These are phyloP conservation scores for Cavia aperea DNA, from an alignment of 2,113 vertebrate species.

Conservation along the genomic window DNA sequence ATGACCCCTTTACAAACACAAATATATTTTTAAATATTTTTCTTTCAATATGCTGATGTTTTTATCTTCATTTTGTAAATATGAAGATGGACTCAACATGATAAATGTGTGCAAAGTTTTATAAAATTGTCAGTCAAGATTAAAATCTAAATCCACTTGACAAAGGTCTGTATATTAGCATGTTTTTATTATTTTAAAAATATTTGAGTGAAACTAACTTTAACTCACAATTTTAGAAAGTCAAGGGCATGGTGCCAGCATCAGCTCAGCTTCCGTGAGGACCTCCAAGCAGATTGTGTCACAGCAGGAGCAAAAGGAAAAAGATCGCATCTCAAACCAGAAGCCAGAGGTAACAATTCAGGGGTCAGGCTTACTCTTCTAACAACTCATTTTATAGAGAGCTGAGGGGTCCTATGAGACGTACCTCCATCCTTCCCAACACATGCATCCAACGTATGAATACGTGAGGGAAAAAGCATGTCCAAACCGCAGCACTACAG, in stretches of 20 bases:
- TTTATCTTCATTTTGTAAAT: neutral
- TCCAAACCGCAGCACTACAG: neutral
- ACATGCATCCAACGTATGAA: neutral
- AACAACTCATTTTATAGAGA: neutral
- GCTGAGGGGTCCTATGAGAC: too few species aligned
- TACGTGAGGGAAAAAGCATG: accelerated
- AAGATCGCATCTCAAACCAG: neutral
- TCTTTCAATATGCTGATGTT: neutral
- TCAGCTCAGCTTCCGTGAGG: neutral
- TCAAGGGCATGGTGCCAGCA: neutral
- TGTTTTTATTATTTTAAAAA: neutral
- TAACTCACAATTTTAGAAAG: neutral
- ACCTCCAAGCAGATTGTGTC: too few species aligned
- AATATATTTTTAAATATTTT: neutral
- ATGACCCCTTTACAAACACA: neutral
- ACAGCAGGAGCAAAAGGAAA: neutral
- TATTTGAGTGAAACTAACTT: neutral
- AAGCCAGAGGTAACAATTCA: too few species aligned
- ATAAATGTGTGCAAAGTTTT: neutral
- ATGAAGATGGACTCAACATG: neutral
- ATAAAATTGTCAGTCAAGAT: neutral
- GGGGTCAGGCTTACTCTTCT: neutral
- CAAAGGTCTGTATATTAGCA: neutral
- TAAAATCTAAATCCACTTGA: neutral
- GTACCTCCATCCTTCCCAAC: neutral